These are phyloP conservation scores for Drosophila mayaguana DNA, from an alignment of 2,888 invertebrate genomes.

Conservation along the genomic window DNA sequence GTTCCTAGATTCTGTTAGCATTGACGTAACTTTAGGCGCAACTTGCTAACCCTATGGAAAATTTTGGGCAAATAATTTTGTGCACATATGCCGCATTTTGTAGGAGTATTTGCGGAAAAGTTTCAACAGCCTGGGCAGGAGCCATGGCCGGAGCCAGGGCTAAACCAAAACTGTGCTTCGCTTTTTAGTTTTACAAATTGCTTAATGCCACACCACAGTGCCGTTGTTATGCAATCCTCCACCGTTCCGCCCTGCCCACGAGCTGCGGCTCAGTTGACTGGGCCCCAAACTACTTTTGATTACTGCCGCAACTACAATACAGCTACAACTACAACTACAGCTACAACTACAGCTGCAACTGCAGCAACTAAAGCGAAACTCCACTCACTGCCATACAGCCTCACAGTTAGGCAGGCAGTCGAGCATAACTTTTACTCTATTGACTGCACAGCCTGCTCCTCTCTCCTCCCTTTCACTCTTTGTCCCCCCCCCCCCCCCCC, in stretches of 20 bases:
- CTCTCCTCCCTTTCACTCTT: neutral
- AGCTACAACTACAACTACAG: constrained; percentile 45
- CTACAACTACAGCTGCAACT: constrained; percentile 54
- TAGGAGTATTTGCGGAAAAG: constrained; percentile 63
- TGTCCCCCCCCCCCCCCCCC: too few species aligned
- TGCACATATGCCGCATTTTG: constrained; percentile 53
- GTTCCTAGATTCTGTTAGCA: constrained; percentile 4
- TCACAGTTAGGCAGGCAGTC: constrained; percentile 54
- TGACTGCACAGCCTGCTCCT: constrained; percentile 46
- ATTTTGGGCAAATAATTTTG: constrained; percentile 49
- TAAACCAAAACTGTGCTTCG: constrained; percentile 49
- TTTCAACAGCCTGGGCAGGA: constrained; percentile 54
- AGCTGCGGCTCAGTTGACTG: constrained; percentile 34
- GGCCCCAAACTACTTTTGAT: constrained; percentile 73
- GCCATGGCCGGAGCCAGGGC: constrained; percentile 16
- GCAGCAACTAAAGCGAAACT: constrained; percentile 59
- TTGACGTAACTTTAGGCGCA: constrained; percentile 1
- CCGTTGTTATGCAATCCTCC: neutral
- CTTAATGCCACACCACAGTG: constrained; percentile 24
- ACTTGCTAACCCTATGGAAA: neutral
- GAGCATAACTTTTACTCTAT: constrained; percentile 79
- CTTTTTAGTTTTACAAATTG: constrained; percentile 63
- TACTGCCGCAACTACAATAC: constrained; percentile 66
- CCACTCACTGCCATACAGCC: constrained; percentile 49
- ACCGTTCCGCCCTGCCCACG: neutral